Evolutionary conservation across 1,140 invertebrate genomes (phyloP).

Genomic region (Geopemphigus sp.): DNA sequence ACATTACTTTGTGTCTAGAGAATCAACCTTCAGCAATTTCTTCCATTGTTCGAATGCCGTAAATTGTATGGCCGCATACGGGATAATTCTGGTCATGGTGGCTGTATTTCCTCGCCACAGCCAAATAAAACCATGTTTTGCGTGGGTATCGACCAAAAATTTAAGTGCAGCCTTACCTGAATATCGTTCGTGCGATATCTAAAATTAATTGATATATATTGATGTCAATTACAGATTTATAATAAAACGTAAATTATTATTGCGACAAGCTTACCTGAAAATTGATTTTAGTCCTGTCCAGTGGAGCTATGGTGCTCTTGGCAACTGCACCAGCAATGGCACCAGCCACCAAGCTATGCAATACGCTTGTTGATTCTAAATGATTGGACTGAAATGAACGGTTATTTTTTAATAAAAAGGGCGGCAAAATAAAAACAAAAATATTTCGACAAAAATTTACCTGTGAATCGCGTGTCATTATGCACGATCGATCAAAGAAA

Average conservation of each 20-base stretch:
- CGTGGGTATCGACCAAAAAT: slow-evolving; percentile 73
- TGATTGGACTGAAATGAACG: slow-evolving; percentile 52
- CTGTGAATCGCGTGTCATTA: slow-evolving; percentile 7
- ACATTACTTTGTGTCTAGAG: slow-evolving; percentile 30
- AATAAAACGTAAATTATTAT: slow-evolving; percentile 3
- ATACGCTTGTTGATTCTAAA: slow-evolving; percentile 60
- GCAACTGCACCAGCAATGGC: slow-evolving; percentile 90
- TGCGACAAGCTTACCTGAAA: slow-evolving; percentile 72
- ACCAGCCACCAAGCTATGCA: slow-evolving; percentile 74
- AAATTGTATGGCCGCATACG: slow-evolving; percentile 97
- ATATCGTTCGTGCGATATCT: slow-evolving; percentile 68
- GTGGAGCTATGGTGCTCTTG: slow-evolving; percentile 92
- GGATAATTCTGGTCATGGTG: slow-evolving; percentile 93
- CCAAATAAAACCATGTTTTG: slow-evolving; percentile 73
- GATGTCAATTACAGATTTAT: neutral
- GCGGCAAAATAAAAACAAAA: neutral
- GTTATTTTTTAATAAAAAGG: neutral
- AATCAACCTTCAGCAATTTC: slow-evolving; percentile 70
- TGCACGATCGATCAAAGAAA: neutral
- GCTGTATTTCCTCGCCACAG: slow-evolving; percentile 97
- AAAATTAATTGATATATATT: slow-evolving; percentile 34
- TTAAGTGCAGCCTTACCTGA: slow-evolving; percentile 72
- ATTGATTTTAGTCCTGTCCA: slow-evolving; percentile 97
- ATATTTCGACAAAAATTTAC: neutral
- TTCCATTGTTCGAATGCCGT: slow-evolving; percentile 96